Base-by-base conservation (phyloP, 2,888 invertebrate genomes). In the Ormyrus pomaceus region DNA sequence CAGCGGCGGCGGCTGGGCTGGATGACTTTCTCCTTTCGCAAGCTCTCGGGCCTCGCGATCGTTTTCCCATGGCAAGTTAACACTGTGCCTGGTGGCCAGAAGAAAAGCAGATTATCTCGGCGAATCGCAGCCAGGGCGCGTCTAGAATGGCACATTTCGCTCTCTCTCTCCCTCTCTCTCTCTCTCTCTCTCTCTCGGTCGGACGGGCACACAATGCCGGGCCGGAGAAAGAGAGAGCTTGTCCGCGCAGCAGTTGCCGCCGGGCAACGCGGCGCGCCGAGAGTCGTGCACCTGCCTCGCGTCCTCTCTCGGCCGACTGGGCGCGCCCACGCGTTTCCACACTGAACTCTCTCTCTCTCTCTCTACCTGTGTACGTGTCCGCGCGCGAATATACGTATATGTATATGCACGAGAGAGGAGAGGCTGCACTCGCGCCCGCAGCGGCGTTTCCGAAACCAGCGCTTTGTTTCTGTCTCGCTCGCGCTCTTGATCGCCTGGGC, bases 21-120 rank as follows among this genome's bases (percentile, higher is more conserved):
- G 19, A 71, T 72, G 81, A 76, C 81, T 81, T 81, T 81, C 81
- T 81, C 79, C 82, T 82, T 79, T 82, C 82, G 79, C 73, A 79
- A 81, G 78, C 71, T 51, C 55, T 45, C 13, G n/a, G 19, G 6
- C 58, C 50, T 19, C 51, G 59, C 74, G 71, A 71, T 61, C 71
- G 64, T 77, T 82, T 79, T 79, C 82, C 79, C 79, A 77, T 79
- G 76, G 75, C 75, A 48, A 70, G 59, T 70, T 64, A 58, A 51
- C 73, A 48, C 69, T 71, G 62, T 48, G 13, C 11, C 62, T 34
- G 46, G 58, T 66, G 65, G 65, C 75, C 66, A 66, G 66, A 77
- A 77, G 79, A 82, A 79, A 82, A 77, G 70, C 82, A 74, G 79
- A 82, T 77, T 82, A 80, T 80, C 82, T 55, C 61, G 65, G 46